Evolutionary conservation across 2,888 invertebrate species (phyloP).

Genomic region (Eledone cirrhosa): DNA sequence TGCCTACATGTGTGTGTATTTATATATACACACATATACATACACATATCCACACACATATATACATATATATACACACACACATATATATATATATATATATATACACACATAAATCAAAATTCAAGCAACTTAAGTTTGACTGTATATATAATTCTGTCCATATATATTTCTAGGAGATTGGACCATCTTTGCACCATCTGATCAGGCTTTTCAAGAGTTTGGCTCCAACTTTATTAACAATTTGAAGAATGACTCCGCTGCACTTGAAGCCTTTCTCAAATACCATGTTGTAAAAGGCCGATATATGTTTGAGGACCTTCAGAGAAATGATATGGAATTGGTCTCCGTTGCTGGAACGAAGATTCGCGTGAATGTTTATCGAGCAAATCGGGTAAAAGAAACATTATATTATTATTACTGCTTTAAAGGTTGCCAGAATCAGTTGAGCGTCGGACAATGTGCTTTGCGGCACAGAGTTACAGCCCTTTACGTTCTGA

Average conservation of each 20-base stretch:
- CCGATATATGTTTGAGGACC: constrained; percentile 33
- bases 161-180: constrained; percentile 33
- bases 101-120: no score
- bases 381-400: constrained; percentile 36
- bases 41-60: no score
- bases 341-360: constrained; percentile 38
- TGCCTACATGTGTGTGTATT: no score
- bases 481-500: no score
- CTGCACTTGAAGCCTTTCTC: constrained; percentile 38
- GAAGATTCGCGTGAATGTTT: constrained; percentile 45
- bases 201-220: constrained; percentile 41
- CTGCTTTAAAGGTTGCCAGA: no score
- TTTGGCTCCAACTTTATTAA: neutral
- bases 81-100: no score
- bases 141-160: neutral
- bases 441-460: no score
- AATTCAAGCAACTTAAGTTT: no score
- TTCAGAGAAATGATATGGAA: constrained; percentile 43
- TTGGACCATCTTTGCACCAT: constrained; percentile 48
- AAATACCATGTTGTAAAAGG: constrained; percentile 48
- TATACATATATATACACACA: no score
- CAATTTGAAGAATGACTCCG: constrained; percentile 36
- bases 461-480: no score
- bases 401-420: no score
- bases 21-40: no score